Evolutionary conservation across 30 jellyfish, hydroid and myxozoan species (phyloP).

Genomic region (Nemopilema nomurai): DNA sequence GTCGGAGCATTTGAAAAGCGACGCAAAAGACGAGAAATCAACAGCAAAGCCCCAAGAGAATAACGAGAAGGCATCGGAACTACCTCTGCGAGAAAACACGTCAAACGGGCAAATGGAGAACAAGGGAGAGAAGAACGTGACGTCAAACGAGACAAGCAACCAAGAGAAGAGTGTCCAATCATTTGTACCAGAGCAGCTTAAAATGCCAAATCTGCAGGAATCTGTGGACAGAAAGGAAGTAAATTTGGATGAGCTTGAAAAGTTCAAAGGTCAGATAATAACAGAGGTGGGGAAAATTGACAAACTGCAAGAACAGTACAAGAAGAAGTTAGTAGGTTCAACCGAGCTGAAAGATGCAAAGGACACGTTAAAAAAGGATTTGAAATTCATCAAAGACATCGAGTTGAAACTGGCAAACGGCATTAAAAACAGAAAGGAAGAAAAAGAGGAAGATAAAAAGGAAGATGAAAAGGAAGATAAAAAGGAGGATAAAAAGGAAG

Average conservation of each 20-base stretch:
- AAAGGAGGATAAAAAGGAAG: conserved; percentile 14
- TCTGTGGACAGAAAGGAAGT: conserved; percentile 9
- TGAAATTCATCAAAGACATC: conserved; percentile 77
- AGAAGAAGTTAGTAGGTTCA: conserved; percentile 65
- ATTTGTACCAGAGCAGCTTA: conserved; percentile 44
- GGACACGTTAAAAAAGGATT: conserved; percentile 75
- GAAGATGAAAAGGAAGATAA: not conserved
- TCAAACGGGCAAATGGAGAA: conserved; percentile 19
- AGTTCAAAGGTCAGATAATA: conserved; percentile 74
- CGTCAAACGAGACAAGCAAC: conserved; percentile 28
- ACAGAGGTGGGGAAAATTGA: conserved; percentile 82
- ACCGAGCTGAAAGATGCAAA: conserved; percentile 80
- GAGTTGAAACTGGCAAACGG: conserved; percentile 65
- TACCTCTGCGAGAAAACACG: not conserved
- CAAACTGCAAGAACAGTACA: conserved; percentile 81
- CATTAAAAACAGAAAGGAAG: conserved; percentile 2
- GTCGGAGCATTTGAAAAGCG: conserved; percentile 3
- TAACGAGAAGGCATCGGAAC: not conserved
- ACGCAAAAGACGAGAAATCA: conserved; percentile 16
- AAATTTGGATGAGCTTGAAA: conserved; percentile 67
- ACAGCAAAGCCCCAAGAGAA: conserved; percentile 22
- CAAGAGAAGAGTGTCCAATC: conserved; percentile 32
- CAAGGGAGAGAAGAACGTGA: not conserved
- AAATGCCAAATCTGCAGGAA: not conserved
- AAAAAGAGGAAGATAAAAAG: conserved; percentile 13